Evolutionary conservation across 2,888 invertebrate species (phyloP).

Genomic region (Bellardia pandia): DNA sequence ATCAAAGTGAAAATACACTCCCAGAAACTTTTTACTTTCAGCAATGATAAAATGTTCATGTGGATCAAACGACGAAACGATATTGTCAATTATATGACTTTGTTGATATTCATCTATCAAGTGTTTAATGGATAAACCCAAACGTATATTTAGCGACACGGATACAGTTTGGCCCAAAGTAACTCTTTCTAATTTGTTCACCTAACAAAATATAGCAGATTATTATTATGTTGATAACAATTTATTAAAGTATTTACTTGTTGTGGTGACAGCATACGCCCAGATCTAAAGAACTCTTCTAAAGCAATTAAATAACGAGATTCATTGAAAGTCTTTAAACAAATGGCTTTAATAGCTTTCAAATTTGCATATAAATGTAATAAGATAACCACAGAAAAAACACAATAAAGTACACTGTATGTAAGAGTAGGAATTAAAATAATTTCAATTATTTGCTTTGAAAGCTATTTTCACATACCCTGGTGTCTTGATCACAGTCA

Average conservation of each 20-base stretch:
- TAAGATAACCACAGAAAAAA: slow-evolving; percentile 90
- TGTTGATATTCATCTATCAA: slow-evolving; percentile 83
- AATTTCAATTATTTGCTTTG: neutral
- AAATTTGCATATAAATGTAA: slow-evolving; percentile 95
- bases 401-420: slow-evolving; percentile 88
- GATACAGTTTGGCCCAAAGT: slow-evolving; percentile 86
- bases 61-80: slow-evolving; percentile 84
- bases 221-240: neutral
- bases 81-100: slow-evolving; percentile 82
- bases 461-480: slow-evolving; percentile 80
- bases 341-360: slow-evolving; percentile 91
- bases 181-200: slow-evolving; percentile 90
- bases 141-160: slow-evolving; percentile 81
- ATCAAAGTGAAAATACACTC: slow-evolving; percentile 84
- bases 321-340: slow-evolving; percentile 92
- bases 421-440: neutral
- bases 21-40: slow-evolving; percentile 82
- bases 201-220: slow-evolving; percentile 73
- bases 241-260: slow-evolving; percentile 82
- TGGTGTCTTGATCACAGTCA: slow-evolving; percentile 87
- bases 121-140: slow-evolving; percentile 83
- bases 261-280: slow-evolving; percentile 87
- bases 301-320: slow-evolving; percentile 90
- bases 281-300: slow-evolving; percentile 87
- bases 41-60: slow-evolving; percentile 84